Evolutionary conservation across 53 echinoderm and acorn worm species (phyloP), one percentile per base, ranked within the genome.

Genomic region (Hippasteria phrygiana): DNA sequence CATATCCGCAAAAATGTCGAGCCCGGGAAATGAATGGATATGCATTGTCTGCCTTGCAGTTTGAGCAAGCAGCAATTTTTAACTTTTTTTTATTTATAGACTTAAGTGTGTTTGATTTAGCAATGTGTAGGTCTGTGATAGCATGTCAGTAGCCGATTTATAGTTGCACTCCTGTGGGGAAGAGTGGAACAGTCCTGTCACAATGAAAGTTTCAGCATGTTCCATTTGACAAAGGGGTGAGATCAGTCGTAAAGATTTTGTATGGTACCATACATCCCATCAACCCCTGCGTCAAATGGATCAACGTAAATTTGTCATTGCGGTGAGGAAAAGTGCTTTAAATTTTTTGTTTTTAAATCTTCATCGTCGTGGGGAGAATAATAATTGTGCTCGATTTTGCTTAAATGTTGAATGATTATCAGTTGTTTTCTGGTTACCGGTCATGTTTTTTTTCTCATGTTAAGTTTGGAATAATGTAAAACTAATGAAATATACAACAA

Each of bases 221-320:
- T 85, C 85, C 85, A 85, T 85, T 85, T 85, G 48, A 24, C 64
- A 20, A 29, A 43, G 29, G 69, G 83, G 64, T 77, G 77, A 53
- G 18, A 53, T 36, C 55, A 78, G 37, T 62, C 36, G 55, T 59
- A 26, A 38, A 34, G 39, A 22, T 24, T 43, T 66, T 64, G n/a
- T 65, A 42, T 24, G 65, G 83, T 66, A 66, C 83, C 56, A 39
- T 83, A 66, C 66, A 53, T 27, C 65, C 26, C 28, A 66, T 40
- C 83, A 43, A 16, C 48, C 66, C 46, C 56, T 36, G 69, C 53
- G 18, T 7, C 81, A 81, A 71, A 50, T 85, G 85, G 71, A 64
- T 51, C 13, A 31, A 41, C 53, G 53, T 53, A 51, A 65, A 34
- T 71, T 85, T 84, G 48, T 41, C 48, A 37, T 70, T 85, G 69